Evolutionary conservation across 2,888 invertebrate genomes (phyloP).

Genomic region (Andricus quercusramuli): DNA sequence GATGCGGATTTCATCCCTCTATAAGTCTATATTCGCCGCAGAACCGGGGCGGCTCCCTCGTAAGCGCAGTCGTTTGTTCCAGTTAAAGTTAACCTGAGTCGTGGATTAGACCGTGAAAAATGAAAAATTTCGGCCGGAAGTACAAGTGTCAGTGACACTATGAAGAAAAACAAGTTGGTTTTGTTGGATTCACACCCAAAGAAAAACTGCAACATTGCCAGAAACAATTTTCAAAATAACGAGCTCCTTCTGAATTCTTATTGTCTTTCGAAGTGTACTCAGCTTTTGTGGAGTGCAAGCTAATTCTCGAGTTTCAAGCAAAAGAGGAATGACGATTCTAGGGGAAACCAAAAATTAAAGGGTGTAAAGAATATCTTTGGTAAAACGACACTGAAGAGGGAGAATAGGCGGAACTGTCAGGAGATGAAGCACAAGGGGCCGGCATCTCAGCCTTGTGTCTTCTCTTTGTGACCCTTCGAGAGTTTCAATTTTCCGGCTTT

Average conservation of each 20-base stretch:
- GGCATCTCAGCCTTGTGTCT: not conserved
- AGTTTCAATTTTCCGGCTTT: not conserved
- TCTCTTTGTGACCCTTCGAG: not conserved
- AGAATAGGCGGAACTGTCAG: not conserved
- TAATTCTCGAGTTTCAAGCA: conserved; percentile 1
- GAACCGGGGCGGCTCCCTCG: conserved; percentile 76
- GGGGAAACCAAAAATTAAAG: not conserved
- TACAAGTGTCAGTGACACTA: not conserved
- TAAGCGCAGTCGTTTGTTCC: conserved; percentile 71
- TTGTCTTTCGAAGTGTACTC: not conserved
- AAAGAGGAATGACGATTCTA: not conserved
- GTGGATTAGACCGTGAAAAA: conserved; percentile 50
- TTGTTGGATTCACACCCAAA: not conserved
- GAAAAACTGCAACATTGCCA: not conserved
- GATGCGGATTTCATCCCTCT: conserved; percentile 50
- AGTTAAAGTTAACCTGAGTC: conserved; percentile 74
- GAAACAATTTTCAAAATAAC: not conserved
- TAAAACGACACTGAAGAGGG: not conserved
- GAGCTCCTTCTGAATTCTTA: not conserved
- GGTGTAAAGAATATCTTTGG: too few relatives aligned
- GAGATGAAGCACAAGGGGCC: not conserved
- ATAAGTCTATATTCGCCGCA: conserved; percentile 54
- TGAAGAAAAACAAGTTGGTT: not conserved
- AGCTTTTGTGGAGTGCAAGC: not conserved
- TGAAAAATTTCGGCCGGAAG: conserved; percentile 40